Evolutionary conservation across 2,113 vertebrate species (phyloP), one percentile per base, ranked within the genome.

Genomic region (Columba janthina): DNA sequence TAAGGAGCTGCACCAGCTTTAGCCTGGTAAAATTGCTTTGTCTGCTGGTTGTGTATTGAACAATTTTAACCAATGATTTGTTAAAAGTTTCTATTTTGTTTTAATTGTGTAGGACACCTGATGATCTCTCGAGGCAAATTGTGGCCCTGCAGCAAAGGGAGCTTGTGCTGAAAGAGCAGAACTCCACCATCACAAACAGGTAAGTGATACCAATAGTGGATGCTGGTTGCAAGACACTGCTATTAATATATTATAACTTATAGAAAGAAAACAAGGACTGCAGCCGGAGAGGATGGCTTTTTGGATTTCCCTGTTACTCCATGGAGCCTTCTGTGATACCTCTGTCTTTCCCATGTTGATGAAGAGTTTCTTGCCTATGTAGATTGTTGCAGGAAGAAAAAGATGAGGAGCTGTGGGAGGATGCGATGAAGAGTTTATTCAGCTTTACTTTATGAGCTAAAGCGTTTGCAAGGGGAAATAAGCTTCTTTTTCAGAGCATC

Each of bases 101-200:
- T 95, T 81, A 17, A 26, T 92, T 94, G 70, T 38, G 3, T 76
- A 99, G 99, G 98, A 99, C 98, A 80, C 99, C 99, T 2, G 99
- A 99, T 76, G 99, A 99, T 97, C 98, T 99, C 79, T 99, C 99
- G 9, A 98, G 98, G 94, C 98, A 99, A 84, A 97, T 99, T 42
- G 98, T 99, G 96, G 98, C 99, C 94, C 98, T 99, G 95, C 99
- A 99, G 95, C 99, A 99, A 96, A 97, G 98, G 65, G 99, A 99
- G 89, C 98, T 99, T 58, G 71, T 90, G 51, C 97, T 99, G 94
- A 98, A 99, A 93, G 99, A 99, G 86, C 98, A 99, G 98, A 99
- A 99, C 96, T 98, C 97, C 48, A 88, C 98, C 67, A 93, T 99
- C 86, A 98, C 96, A 20, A 99, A 98, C 98, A 99, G 98, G 99